Evolutionary conservation across 37 sponge, comb jelly and placozoan species (phyloP), one percentile per base, ranked within the genome.

Genomic region (Lycopodina hypogea): DNA sequence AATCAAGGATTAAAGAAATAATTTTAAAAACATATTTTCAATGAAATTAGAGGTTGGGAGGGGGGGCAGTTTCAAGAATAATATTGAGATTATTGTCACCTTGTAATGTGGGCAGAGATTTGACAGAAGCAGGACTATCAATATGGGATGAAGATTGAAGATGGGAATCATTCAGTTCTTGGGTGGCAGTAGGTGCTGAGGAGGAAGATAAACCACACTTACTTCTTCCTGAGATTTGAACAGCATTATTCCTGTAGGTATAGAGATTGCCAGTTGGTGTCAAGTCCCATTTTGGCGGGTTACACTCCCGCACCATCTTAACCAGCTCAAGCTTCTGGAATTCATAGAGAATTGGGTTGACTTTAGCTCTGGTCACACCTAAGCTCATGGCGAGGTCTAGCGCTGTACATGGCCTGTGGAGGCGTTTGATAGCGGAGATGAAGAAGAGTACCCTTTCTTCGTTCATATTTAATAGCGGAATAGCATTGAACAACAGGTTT

Each of bases 271-370:
- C 56, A 42, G 22, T 14, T 64, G 17, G 50, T 38, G 71, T 26
- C 30, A 86, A 21, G 7, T 39, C 50, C 93, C 93, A 93, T 23
- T 77, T 3, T 7, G 93, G 87, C 1, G 90, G 79, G n/a, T 37
- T 37, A 38, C 71, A 51, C 8, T 87, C 88, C 24, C 26, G 48
- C 22, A 77, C 71, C 53, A 41, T 86, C 39, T 42, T 63, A 0
- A 93, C 56, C 24, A 28, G 24, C 14, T 88, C 90, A 22, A 76
- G 37, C 40, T 42, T 60, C 77, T 90, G 69, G 29, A 93, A 39
- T 9, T 29, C 72, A 55, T 93, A 93, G 18, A 93, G 82, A 15
- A 68, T 65, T 1, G 91, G 88, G 67, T 93, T 93, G n/a, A 90
- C 74, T 12, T 89, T 75, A 4, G 68, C 75, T 1, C 79, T 37